phyloP scores from a whole-genome alignment of 2,113 vertebrate genomes.

The Manacus vitellinus region DNA sequence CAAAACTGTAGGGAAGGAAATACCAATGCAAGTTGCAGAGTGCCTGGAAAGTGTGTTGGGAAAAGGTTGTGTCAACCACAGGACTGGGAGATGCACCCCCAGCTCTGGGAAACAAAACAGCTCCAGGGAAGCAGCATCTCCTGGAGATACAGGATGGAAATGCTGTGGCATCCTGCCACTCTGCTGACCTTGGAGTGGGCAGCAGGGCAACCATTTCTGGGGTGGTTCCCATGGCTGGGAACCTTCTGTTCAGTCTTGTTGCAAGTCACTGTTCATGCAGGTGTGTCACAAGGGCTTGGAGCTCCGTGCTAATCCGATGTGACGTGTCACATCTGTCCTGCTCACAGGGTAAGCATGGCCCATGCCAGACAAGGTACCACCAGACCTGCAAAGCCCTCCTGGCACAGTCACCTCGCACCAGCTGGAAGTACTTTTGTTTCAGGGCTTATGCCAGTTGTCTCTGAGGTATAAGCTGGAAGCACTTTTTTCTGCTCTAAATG shows the following conservation, averaged over 20 bases:
- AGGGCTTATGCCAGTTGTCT: background rate
- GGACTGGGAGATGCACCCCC: background rate
- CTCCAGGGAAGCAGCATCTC: background rate
- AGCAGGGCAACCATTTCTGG: background rate
- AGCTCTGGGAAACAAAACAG: background rate
- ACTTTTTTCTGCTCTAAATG: background rate
- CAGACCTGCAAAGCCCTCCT: background rate
- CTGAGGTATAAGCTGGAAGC: background rate
- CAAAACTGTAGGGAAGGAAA: background rate
- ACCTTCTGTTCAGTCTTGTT: background rate
- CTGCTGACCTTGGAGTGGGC: background rate
- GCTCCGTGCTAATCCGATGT: background rate
- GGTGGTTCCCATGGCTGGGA: background rate
- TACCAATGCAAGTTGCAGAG: rapidly evolving
- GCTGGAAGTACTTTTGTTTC: background rate
- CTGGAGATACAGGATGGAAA: background rate
- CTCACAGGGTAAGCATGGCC: background rate
- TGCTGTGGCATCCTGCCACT: background rate
- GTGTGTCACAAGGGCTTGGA: background rate
- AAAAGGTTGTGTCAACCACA: background rate
- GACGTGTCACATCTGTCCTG: background rate
- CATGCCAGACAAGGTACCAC: background rate
- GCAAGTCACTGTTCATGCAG: background rate
- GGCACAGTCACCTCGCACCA: background rate
- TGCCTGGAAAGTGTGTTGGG: background rate